Evolutionary conservation across 2,113 vertebrate species (phyloP), one percentile per base, ranked within the genome.

Genomic region (Chlamydotis undulata): DNA sequence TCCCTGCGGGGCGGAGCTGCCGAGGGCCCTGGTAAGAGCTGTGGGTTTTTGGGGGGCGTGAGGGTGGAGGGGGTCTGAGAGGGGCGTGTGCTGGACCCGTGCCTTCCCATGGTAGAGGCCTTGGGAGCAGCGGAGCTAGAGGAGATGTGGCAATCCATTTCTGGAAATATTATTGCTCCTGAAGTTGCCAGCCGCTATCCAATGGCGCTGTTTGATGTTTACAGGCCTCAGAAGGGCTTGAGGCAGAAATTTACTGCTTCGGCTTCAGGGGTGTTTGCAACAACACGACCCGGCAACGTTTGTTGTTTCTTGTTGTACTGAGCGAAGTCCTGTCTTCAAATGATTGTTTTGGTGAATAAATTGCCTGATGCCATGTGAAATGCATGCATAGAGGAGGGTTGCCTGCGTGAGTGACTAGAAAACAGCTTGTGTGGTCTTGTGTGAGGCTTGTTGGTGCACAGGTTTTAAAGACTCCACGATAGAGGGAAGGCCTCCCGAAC

Each of bases 91-190:
- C 26, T 6, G 6, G 15, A 3, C 10, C 21, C 19, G 5, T 1
- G 5, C 13, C 26, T 21, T 50, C 22, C 19, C 26, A 5, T 50
- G 31, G 41, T 43, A 43, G 41, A 43, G 41, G 15, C 7, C 24
- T 6, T 22, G n/a, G 83, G 9, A 19, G 39, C 9, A 18, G 52
- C 7, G 19, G 19, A 52, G 31, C 43, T 10, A 7, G 13, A 49
- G 39, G 33, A 53, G 47, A 6, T 2, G 0, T 10, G n/a, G 7
- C 0, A 0, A 1, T 39, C 2, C 2, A 2, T 25, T 78, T 53
- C 14, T 35, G 59, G 3, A 55, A 47, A 9, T 23, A 7, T 14
- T 26, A 19, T 17, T n/a, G 29, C 5, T 15, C 29, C 9, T 7
- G 7, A 7, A 16, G 12, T 17, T 49, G 31, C 29, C 1, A 4